These are phyloP conservation scores for Nipponia nippon DNA, from an alignment of 2,113 vertebrate genomes.

Conservation along the genomic window DNA sequence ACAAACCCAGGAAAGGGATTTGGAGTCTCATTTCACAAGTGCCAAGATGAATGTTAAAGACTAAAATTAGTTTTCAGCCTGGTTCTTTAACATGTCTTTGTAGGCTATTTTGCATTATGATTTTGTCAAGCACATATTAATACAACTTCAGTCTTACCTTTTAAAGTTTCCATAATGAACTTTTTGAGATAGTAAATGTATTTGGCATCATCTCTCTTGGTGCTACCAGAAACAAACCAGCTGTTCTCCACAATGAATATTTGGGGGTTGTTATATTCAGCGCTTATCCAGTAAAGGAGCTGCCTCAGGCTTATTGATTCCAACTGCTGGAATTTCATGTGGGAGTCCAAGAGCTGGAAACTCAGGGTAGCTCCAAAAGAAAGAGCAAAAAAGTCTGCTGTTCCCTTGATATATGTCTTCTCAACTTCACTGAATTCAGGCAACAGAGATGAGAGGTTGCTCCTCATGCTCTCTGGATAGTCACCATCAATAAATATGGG, in stretches of 20 bases:
- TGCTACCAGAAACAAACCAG: conserved; percentile 90
- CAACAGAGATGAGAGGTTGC: conserved; percentile 80
- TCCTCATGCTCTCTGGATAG: conserved; percentile 91
- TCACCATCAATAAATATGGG: conserved; percentile 92
- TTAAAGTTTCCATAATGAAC: conserved; percentile 90
- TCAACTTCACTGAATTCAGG: conserved; percentile 85
- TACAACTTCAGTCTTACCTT: conserved; percentile 77
- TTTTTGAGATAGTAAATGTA: conserved; percentile 95
- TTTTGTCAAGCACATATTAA: not conserved
- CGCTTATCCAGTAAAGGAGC: conserved; percentile 91
- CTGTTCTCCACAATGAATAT: conserved; percentile 97
- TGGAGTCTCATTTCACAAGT: not conserved
- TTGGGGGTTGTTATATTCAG: conserved; percentile 87
- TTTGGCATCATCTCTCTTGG: conserved; percentile 89
- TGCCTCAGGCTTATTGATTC: conserved; percentile 90
- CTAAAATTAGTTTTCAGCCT: not conserved
- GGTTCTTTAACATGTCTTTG: not conserved
- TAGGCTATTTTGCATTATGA: not conserved
- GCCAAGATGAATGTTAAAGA: not conserved
- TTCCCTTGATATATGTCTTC: conserved; percentile 80
- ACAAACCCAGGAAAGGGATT: not conserved
- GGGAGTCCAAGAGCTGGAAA: conserved; percentile 89
- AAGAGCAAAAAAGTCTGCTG: conserved; percentile 95
- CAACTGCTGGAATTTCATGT: conserved; percentile 88
- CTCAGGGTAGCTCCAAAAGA: conserved; percentile 92